Conservation (phyloP, 2,113 vertebrate species). For the Galeopterus variegatus region DNA sequence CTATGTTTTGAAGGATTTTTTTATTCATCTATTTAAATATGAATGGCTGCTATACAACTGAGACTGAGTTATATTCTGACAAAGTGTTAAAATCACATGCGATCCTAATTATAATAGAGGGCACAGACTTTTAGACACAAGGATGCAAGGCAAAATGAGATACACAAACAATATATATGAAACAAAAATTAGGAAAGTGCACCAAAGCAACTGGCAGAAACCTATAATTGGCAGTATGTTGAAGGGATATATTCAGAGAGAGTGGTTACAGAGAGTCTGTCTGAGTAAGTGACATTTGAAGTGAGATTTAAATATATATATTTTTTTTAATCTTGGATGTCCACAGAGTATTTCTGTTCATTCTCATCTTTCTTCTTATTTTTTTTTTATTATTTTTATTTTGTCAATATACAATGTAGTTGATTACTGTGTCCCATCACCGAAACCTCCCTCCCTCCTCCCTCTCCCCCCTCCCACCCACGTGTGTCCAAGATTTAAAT, state of each 20-base stretch:
- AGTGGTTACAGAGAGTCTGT: not conserved
- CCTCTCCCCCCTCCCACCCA: too few relatives aligned
- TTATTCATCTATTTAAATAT: not conserved
- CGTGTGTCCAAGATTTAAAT: not conserved
- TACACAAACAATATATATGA: not conserved
- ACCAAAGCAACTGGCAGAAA: not conserved
- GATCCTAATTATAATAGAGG: not conserved
- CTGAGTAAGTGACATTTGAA: not conserved
- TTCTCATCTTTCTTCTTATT: too few relatives aligned
- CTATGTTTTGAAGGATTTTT: not conserved
- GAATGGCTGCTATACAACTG: not conserved
- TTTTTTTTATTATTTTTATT: too few relatives aligned
- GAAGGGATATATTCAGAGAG: not conserved
- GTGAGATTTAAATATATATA: not conserved
- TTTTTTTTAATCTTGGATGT: too few relatives aligned
- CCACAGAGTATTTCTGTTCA: too few relatives aligned
- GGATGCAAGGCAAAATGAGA: not conserved
- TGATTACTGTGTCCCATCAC: too few relatives aligned
- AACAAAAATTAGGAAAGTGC: constrained; percentile 26
- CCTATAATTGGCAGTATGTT: not conserved
- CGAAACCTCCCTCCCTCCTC: too few relatives aligned
- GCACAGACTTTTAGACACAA: not conserved
- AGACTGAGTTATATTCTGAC: not conserved
- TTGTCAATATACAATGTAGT: too few relatives aligned
- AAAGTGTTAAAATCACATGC: not conserved